Conservation (phyloP, 2,113 vertebrate species). For the Melanerpes aurifrons region DNA sequence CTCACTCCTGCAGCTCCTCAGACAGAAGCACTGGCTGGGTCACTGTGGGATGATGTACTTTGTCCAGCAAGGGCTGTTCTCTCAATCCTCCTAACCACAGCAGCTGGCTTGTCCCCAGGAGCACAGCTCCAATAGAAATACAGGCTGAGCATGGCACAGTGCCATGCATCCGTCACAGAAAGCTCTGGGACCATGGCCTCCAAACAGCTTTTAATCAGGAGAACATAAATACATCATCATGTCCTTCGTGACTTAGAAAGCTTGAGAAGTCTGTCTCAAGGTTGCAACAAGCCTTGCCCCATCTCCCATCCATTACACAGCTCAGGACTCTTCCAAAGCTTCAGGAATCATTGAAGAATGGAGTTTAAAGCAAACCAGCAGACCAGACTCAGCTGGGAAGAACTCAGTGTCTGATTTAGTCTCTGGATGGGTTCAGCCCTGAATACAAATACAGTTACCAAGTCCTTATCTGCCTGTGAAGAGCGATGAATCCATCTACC, state of each 20-base stretch:
- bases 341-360: not conserved
- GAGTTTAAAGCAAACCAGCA: not conserved
- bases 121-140: not conserved
- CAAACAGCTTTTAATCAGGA: not conserved
- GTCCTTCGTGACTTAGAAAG: not conserved
- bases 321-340: not conserved
- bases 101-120: not conserved
- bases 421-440: not conserved
- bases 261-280: not conserved
- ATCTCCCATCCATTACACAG: not conserved
- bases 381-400: not conserved
- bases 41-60: fast-evolving
- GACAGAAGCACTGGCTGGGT: not conserved
- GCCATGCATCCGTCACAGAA: not conserved
- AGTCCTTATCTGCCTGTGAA: not conserved
- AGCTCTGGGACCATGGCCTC: not conserved
- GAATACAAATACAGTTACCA: not conserved
- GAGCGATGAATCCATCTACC: not conserved
- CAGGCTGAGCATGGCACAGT: not conserved
- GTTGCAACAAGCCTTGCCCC: not conserved
- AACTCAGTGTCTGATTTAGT: not conserved
- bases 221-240: not conserved
- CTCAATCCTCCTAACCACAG: not conserved
- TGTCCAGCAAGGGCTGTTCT: not conserved
- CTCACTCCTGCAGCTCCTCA: not conserved